Base-by-base conservation (phyloP, 2,113 vertebrate genomes). In the Corythaeola cristata region DNA sequence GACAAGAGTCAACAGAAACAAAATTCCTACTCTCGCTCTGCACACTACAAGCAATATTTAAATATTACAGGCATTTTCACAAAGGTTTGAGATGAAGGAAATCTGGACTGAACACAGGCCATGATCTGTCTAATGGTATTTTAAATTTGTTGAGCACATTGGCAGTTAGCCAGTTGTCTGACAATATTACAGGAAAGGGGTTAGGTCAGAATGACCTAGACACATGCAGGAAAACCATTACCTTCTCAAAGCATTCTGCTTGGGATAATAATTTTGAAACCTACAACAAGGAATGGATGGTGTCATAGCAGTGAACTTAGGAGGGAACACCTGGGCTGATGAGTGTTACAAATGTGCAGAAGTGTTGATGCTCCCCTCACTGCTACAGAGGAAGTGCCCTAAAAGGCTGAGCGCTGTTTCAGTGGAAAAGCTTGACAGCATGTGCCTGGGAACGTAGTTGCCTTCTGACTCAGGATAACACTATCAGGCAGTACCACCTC, bases 131-230 rank as follows among this genome's bases (percentile, higher is more conserved):
- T 72, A 88, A 90, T 75, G 64, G 80, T 62, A 81, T 90, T 88
- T 93, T 75, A 82, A 82, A 92, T 97, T 85, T 3, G 2, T 68
- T 87, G 71, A 95, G 77, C 37, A 66, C 15, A 5, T 66, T 93
- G 94, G 91, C 83, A 87, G 66, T 50, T 76, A 67, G 80, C 90
- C 73, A 79, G 44, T 60, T 75, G 76, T 86, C 85, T 94, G 88
- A 84, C 58, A 79, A 19, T 82, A 77, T 85, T 82, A 82, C 71
- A 91, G 75, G 84, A 80, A 73, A 35, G 53, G 17, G 80, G 15
- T 75, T 94, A 92, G 92, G 94, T 96, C 94, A 85, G 76, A 69
- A 64, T 68, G 87, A 96, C 95, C 92, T 95, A 64, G 85, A 81
- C 90, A 64, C 23, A 53, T 52, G 53, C 76, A 90, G 92, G 60